Conservation (phyloP, 64 coral and sea anemone species). For the Platygyra sinensis region DNA sequence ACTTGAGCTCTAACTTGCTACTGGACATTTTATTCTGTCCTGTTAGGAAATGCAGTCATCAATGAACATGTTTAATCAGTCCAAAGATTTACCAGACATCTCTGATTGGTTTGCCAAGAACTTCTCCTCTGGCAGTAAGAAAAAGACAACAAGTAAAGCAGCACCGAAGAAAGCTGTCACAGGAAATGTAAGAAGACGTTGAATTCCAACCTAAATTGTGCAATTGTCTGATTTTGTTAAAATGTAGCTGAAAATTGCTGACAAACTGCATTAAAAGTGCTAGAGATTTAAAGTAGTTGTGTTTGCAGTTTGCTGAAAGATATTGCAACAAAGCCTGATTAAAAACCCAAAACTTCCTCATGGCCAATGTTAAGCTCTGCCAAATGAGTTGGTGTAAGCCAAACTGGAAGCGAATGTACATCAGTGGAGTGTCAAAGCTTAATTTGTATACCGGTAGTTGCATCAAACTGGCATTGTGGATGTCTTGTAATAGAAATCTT, state of each 20-base stretch:
- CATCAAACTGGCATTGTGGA: too few species aligned
- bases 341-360: too few species aligned
- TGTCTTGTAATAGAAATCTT: too few species aligned
- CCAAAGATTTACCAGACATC: conserved; percentile 97
- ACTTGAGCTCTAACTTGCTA: not conserved
- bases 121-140: conserved; percentile 36
- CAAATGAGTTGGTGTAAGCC: too few species aligned
- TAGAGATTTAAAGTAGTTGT: too few species aligned
- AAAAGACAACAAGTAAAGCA: conserved; percentile 16
- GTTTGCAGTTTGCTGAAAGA: too few species aligned
- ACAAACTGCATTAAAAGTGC: not conserved
- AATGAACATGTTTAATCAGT: conserved; percentile 99
- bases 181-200: conserved; percentile 20
- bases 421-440: too few species aligned
- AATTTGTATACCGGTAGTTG: too few species aligned
- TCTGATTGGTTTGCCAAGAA: conserved; percentile 98
- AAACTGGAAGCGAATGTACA: too few species aligned
- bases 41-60: conserved; percentile 99
- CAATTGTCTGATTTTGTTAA: not conserved
- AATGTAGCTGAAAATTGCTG: not conserved
- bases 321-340: too few species aligned
- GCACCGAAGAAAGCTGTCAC: not conserved
- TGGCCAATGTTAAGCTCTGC: too few species aligned
- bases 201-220: not conserved
- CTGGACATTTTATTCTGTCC: not conserved